Conservation (phyloP, 2,113 vertebrate genomes). For the Bungarus multicinctus region DNA sequence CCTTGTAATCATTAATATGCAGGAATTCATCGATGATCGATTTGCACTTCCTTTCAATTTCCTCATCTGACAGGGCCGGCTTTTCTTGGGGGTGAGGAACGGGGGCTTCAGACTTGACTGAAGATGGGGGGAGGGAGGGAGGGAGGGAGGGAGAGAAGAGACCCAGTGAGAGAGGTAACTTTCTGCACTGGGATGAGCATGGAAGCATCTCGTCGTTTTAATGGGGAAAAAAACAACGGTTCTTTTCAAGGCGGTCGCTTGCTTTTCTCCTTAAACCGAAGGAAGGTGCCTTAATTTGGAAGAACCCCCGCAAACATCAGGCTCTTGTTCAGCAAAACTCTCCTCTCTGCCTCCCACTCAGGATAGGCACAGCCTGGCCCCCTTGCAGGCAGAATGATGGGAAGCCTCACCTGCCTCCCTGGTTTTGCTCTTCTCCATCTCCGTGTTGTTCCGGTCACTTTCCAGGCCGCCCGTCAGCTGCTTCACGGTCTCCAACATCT, state of each 20-base stretch:
- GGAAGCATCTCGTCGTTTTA: neutral
- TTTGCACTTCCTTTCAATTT: slow-evolving; percentile 89
- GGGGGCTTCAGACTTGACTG: slow-evolving; percentile 79
- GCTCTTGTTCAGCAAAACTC: neutral
- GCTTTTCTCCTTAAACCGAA: neutral
- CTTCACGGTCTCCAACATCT: slow-evolving; percentile 78
- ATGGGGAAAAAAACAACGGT: neutral
- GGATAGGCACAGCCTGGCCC: neutral
- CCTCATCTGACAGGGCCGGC: slow-evolving; percentile 80
- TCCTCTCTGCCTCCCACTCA: neutral
- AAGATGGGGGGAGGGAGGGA: neutral
- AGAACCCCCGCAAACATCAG: neutral
- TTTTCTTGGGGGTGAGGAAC: slow-evolving; percentile 68
- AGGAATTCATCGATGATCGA: slow-evolving; percentile 97
- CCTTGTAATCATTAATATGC: slow-evolving; percentile 97
- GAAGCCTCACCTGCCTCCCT: slow-evolving; percentile 76
- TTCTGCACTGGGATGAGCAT: neutral
- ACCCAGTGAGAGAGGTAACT: neutral
- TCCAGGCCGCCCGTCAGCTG: slow-evolving; percentile 78
- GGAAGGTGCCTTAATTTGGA: neutral
- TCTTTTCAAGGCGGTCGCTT: neutral
- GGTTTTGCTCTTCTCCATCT: slow-evolving; percentile 70
- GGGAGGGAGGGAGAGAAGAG: neutral
- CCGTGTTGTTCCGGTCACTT: slow-evolving; percentile 68
- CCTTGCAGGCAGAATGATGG: too few relatives aligned